Evolutionary conservation across 2,797 vertebrate species (phyloP), one percentile per base, ranked within the genome.

Genomic region (Diplodus puntazzo): DNA sequence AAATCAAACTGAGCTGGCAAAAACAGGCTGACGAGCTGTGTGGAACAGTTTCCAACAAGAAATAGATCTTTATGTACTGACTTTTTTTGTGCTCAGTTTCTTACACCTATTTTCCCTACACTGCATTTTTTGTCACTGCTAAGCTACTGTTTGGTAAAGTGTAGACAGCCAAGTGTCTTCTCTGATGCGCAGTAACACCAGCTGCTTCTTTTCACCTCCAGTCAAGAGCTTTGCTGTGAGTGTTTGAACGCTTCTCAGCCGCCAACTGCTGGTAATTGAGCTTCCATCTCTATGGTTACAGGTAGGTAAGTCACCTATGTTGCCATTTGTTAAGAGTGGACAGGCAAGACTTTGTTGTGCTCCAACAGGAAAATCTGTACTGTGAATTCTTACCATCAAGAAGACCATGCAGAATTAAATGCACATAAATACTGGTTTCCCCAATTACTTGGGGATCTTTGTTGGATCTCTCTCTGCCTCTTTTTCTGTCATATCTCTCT

Each of bases 111-210:
- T 62, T 83, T 83, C 54, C 20, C 25, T 72, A 25, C 54, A n/a
- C 25, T 34, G 52, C 20, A 49, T 21, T 39, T 65, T 77, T 52
- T 71, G 53, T 77, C 69, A 69, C 34, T 46, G 43, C 67, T 45
- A 39, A 58, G 53, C 58, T 11, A 34, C 42, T 46, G 72, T 57
- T 50, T 69, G 23, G 42, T 58, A 48, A 72, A 30, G 25, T 27
- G 53, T 4, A 50, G 30, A 72, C 65, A 60, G 70, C 69, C 69
- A 70, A 71, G 72, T 69, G 50, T 78, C 53, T 77, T 65, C 39
- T 71, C 59, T 81, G 70, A 67, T 71, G 25, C 86, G 59, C 42
- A 30, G 64, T 54, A 67, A 75, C 67, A 82, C 68, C 81, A 77
- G 70, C 79, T 86, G 75, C 70, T 77, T 75, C 67, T 61, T 72